Conservation (phyloP, 2,797 vertebrate genomes). For the Platalea minor region DNA sequence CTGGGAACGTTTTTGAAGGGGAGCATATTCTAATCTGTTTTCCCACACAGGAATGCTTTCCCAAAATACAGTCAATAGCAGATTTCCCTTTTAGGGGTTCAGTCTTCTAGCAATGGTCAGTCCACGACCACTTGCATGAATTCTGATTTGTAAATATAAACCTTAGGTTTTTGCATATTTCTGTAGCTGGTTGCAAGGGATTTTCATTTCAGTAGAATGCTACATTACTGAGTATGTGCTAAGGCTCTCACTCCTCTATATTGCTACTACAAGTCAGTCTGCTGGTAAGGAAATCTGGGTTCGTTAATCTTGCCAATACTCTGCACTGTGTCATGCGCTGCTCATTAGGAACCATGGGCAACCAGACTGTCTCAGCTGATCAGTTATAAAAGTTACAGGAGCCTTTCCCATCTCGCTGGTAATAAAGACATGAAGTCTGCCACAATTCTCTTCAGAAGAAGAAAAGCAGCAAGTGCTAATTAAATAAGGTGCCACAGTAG, state of each 20-base stretch:
- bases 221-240: background rate
- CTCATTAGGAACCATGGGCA: conserved; percentile 13
- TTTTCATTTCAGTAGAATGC: background rate
- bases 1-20: background rate
- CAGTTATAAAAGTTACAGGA: background rate
- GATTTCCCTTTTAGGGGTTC: background rate
- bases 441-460: background rate
- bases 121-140: background rate
- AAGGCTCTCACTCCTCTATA: background rate
- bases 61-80: background rate
- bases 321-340: background rate
- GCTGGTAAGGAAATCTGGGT: background rate
- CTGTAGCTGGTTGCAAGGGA: background rate
- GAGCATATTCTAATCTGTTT: background rate
- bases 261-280: background rate
- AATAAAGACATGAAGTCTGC: conserved; percentile 28
- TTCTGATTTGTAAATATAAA: background rate
- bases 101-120: background rate
- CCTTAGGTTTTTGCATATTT: background rate
- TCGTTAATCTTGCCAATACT: background rate
- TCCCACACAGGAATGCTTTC: background rate
- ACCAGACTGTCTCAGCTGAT: conserved; percentile 3
- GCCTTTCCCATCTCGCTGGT: background rate
- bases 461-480: conserved; percentile 36
- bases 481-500: background rate